These are phyloP conservation scores for Varanus komodoensis DNA, from an alignment of 2,113 vertebrate species.

Conservation along the genomic window DNA sequence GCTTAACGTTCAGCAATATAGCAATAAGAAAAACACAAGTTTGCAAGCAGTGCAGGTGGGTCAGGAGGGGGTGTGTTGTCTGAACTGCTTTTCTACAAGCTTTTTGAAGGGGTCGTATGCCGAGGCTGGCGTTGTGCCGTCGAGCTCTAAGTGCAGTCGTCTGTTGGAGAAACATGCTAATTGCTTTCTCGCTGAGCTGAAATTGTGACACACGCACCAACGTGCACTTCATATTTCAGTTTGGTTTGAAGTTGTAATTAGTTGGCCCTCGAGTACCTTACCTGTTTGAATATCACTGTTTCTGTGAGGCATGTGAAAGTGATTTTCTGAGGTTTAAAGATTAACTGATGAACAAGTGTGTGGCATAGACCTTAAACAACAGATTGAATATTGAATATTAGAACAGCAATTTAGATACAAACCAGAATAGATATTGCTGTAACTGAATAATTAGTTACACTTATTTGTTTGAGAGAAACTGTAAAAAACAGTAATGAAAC, in stretches of 20 bases:
- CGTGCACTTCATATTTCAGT: not conserved
- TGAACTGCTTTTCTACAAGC: not conserved
- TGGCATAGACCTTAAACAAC: not conserved
- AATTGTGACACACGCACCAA: not conserved
- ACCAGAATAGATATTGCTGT: not conserved
- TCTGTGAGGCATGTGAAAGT: not conserved
- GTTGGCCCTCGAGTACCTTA: not conserved
- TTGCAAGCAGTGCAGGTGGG: not conserved
- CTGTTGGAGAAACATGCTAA: not conserved
- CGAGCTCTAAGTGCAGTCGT: not conserved
- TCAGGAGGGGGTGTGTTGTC: not conserved
- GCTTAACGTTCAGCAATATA: not conserved
- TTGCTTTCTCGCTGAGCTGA: not conserved
- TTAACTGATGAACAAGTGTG: not conserved
- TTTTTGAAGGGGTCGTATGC: not conserved
- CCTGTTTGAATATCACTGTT: too few species aligned
- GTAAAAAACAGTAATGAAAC: not conserved
- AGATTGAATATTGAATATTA: not conserved
- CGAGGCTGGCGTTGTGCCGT: too few species aligned
- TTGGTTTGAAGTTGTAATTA: not conserved
- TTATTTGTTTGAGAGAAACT: not conserved
- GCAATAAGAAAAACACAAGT: not conserved
- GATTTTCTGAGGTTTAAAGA: not conserved
- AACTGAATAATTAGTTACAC: not conserved
- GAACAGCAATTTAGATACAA: not conserved